Base-by-base conservation (phyloP, 2,113 vertebrate species). In the Mirounga angustirostris region DNA sequence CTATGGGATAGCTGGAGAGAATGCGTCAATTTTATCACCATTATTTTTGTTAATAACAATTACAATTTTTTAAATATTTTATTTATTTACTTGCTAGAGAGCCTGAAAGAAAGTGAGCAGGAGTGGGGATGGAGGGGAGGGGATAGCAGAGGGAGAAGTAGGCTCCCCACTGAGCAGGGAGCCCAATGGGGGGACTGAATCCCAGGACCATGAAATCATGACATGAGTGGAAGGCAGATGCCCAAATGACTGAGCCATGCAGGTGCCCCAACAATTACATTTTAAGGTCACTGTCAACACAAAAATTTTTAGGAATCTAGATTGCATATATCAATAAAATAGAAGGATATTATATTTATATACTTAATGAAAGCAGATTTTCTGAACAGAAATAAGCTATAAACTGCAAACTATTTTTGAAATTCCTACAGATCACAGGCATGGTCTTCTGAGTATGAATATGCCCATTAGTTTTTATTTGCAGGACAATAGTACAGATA, bases 31-130 rank as follows among this genome's bases (percentile, higher is more conserved):
- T 54, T 36, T 78, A n/a, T n/a, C 3, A 40, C 63, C 28, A 43
- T 92, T 71, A 46, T 76, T 83, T 95, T 95, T 92, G 73, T 87
- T 43, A 69, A 50, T 40, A 89, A 21, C 14, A 92, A 50, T 52
- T 65, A 7, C 1, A 9, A 65, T 65, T 19, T 58, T 67, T 69
- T 69, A n/a, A 69, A 16, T 7, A 69, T 69, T 69, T n/a, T n/a
- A n/a, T 69, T 69, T 69, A 69, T 19, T 69, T 65, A 65, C 30
- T 30, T 65, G 30, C 30, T 65, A 65, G 63, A 65, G 13, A 65
- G 61, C 63, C 63, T n/a, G 16, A 69, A 18, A 19, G 33, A n/a
- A 3, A 69, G 65, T 8, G 7, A 69, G 65, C 33, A 69, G 18
- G 30, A 69, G 33, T n/a, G 12, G 61, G 16, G 30, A 7, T 2